phyloP scores from a whole-genome alignment of 2,797 vertebrate species.

The Sternarchorhynchus goeldii region DNA sequence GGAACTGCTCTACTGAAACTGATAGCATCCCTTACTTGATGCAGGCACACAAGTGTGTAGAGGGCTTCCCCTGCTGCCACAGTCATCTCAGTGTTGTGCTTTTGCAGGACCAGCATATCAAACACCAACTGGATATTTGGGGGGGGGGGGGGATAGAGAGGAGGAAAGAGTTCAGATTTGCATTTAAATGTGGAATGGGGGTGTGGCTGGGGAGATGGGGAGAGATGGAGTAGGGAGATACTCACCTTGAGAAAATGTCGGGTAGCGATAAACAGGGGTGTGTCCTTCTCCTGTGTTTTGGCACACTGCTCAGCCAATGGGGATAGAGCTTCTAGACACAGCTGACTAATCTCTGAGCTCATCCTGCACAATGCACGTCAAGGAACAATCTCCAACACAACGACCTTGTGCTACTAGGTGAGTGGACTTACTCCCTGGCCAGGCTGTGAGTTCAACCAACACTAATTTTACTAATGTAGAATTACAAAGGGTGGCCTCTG shows the following conservation, averaged over 20 bases:
- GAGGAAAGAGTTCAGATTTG: not conserved
- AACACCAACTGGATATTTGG: slow-evolving; percentile 88
- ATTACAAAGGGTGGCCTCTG: no score
- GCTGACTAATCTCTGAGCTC: slow-evolving; percentile 96
- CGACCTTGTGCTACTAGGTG: not conserved
- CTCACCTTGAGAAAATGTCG: slow-evolving; percentile 98
- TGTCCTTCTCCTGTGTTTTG: slow-evolving; percentile 95
- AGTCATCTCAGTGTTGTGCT: slow-evolving; percentile 98
- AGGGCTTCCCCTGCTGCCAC: slow-evolving; percentile 96
- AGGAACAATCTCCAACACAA: slow-evolving; percentile 59
- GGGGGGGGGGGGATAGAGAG: slow-evolving; percentile 28
- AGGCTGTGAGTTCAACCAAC: no score
- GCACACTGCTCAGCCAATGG: slow-evolving; percentile 96
- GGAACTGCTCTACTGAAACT: not conserved
- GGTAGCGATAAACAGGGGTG: slow-evolving; percentile 92
- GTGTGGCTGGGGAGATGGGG: not conserved
- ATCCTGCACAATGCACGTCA: slow-evolving; percentile 81
- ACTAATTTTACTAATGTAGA: no score
- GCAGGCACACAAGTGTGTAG: slow-evolving; percentile 96
- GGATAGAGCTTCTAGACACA: slow-evolving; percentile 95
- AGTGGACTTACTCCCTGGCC: no score
- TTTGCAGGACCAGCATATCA: slow-evolving; percentile 98
- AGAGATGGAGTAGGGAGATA: no score
- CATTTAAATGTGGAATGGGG: not conserved
- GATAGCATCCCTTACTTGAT: slow-evolving; percentile 83